Base-by-base conservation (phyloP, 2,888 invertebrate genomes). In the Tenthredo notha region DNA sequence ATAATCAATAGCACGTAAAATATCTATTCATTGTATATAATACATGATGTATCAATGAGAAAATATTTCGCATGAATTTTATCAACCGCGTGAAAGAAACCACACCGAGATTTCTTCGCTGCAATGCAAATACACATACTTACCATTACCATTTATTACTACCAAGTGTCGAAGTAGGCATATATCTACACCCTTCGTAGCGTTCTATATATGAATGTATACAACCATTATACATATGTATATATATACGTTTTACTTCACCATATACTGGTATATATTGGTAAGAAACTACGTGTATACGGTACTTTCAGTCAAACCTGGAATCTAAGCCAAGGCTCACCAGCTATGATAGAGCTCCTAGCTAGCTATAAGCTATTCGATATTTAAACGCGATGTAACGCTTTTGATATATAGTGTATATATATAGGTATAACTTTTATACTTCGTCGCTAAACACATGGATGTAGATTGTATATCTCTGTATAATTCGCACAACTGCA, bases 311-410 rank as follows among this genome's bases (percentile, higher is more conserved):
- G 89, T 89, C 90, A 88, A 87, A 87, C 78, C 83, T 87, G 90
- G 89, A 89, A 91, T 91, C 91, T 90, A 88, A 91, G 91, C 88
- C 91, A 90, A 91, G 91, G 91, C 88, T 90, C 86, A 87, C 83
- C 86, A 74, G 85, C 86, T 86, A 72, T 77, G 67, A 47, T 80
- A 72, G 61, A 61, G 77, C n/a, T n/a, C n/a, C n/a, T n/a, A n/a
- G n/a, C 54, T 54, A 6, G 25, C 47, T 50, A 21, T 43, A 12
- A 40, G 58, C 61, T 61, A 80, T 61, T 80, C 80, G 80, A 80
- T 80, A 80, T 80, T 80, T 80, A 61, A 80, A n/a, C 10, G 15
- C 80, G 80, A 80, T 80, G 58, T 58, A 21, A 58, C 37, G 61
- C 80, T 80, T 80, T 61, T 80, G 80, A 80, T 80, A 61, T 80